phyloP scores from a whole-genome alignment of 2,113 vertebrate genomes.

The Notarius lentiginosus region DNA sequence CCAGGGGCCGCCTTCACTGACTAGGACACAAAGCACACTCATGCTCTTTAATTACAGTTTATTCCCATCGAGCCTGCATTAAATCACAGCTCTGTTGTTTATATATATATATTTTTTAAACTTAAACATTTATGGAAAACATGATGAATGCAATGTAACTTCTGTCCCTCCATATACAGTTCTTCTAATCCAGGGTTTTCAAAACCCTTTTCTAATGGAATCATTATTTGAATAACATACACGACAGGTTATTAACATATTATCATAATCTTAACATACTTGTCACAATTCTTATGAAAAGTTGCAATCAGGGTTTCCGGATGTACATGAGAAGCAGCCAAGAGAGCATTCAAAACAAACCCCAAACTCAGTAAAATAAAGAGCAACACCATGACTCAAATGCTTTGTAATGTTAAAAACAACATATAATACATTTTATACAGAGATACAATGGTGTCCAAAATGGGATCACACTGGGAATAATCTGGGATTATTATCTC shows the following conservation, averaged over 20 bases:
- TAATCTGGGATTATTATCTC: too few relatives aligned
- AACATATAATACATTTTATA: neutral
- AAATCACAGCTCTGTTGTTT: slow-evolving; percentile 43
- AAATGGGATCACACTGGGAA: neutral
- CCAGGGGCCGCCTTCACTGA: slow-evolving; percentile 51
- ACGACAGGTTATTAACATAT: too few relatives aligned
- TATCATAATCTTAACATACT: too few relatives aligned
- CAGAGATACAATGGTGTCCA: neutral
- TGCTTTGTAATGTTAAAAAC: neutral
- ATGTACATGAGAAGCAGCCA: neutral
- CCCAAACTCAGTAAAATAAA: neutral
- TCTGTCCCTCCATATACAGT: neutral
- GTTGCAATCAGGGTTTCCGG: neutral
- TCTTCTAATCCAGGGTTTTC: neutral
- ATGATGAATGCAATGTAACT: neutral
- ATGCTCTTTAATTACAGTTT: slow-evolving; percentile 59
- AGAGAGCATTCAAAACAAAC: neutral
- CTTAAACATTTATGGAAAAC: neutral
- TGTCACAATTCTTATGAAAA: neutral
- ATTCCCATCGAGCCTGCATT: slow-evolving; percentile 30
- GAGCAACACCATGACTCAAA: neutral
- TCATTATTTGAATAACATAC: too few relatives aligned
- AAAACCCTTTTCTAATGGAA: too few relatives aligned
- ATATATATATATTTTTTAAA: neutral
- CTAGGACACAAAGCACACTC: slow-evolving; percentile 56